phyloP scores from a whole-genome alignment of 2,888 invertebrate species.

The Chrysolina americana region DNA sequence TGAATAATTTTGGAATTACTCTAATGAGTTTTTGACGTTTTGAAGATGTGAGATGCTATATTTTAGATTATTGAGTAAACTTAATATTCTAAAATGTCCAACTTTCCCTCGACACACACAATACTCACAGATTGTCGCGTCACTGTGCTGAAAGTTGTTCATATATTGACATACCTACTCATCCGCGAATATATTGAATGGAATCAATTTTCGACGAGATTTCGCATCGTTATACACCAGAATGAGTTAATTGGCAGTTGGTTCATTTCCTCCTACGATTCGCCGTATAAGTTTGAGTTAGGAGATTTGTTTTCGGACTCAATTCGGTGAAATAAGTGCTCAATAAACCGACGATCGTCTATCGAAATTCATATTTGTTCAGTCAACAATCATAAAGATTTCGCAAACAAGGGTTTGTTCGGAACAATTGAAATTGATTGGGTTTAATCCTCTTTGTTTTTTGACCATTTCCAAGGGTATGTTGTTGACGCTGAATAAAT shows the following conservation, averaged over 20 bases:
- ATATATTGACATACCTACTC: too few species aligned
- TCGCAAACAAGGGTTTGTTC: neutral
- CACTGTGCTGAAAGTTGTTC: too few species aligned
- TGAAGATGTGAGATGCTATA: too few species aligned
- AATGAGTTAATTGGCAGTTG: neutral
- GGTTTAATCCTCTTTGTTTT: neutral
- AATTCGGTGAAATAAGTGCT: neutral
- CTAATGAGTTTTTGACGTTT: too few species aligned
- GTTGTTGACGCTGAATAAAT: too few species aligned
- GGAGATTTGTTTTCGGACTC: constrained; percentile 1
- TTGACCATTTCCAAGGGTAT: neutral
- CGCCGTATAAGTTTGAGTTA: constrained; percentile 6
- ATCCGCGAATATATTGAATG: neutral
- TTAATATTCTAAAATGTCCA: too few species aligned
- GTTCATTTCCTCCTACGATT: neutral
- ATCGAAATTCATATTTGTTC: constrained; percentile 8
- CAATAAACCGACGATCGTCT: neutral
- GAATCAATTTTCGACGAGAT: neutral
- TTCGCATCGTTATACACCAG: neutral
- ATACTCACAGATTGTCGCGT: too few species aligned
- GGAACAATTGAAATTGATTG: neutral
- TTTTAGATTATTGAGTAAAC: too few species aligned
- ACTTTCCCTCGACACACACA: too few species aligned
- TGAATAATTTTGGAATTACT: too few species aligned
- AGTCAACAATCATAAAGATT: neutral